Conservation (phyloP, 2,888 invertebrate species). For the Melieria picta region DNA sequence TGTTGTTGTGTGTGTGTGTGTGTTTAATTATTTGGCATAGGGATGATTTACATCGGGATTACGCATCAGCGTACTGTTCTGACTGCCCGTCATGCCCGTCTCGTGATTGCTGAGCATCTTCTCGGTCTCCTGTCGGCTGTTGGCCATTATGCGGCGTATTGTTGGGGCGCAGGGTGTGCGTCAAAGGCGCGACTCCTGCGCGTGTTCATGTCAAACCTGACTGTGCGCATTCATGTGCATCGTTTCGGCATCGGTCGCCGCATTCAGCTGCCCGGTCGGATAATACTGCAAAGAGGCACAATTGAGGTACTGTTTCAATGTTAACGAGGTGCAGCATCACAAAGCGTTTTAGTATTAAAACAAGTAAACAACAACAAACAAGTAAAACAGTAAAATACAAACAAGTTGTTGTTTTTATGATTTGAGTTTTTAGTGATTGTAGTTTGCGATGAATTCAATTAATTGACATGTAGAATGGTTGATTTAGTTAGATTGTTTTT, state of each 20-base stretch:
- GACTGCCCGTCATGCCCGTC: conserved; percentile 53
- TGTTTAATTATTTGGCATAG: conserved; percentile 58
- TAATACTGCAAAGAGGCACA: conserved; percentile 79
- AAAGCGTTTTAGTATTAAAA: too few relatives aligned
- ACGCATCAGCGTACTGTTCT: conserved; percentile 62
- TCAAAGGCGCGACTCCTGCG: conserved; percentile 70
- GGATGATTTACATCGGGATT: conserved; percentile 63
- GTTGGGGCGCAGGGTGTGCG: conserved; percentile 67
- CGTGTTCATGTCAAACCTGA: conserved; percentile 80
- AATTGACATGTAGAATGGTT: too few relatives aligned
- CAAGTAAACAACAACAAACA: not conserved
- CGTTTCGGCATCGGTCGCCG: conserved; percentile 76
- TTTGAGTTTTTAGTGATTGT: not conserved
- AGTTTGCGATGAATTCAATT: too few relatives aligned
- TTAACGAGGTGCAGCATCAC: conserved; percentile 42
- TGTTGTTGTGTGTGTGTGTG: conserved; percentile 15
- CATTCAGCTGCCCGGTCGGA: conserved; percentile 80
- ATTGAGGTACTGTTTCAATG: conserved; percentile 61
- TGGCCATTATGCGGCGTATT: conserved; percentile 66
- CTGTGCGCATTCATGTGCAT: conserved; percentile 87
- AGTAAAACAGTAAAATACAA: not conserved
- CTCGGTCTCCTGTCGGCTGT: conserved; percentile 66
- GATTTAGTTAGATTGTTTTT: too few relatives aligned
- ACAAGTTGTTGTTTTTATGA: not conserved
- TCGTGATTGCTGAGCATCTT: conserved; percentile 63